Percentiles rank a stretch among this genome's conserved stretches.
phyloP scores from a whole-genome alignment of 2,888 invertebrate species.

The Epinotia demarniana region DNA sequence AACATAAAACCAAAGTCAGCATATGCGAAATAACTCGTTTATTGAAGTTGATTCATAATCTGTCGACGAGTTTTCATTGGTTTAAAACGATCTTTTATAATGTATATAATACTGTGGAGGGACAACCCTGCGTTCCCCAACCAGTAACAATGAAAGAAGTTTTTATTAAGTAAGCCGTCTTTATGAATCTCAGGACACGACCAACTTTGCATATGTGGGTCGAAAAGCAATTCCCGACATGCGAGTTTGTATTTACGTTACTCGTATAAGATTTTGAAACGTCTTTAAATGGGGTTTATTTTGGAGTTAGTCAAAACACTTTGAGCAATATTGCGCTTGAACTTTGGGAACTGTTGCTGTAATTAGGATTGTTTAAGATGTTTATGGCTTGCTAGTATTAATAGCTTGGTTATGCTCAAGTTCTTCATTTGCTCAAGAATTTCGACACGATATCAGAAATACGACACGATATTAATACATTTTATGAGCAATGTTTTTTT shows the following conservation, averaged over 20 bases:
- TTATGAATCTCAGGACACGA: constrained; percentile 42
- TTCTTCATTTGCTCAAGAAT: not conserved
- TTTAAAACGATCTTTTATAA: not conserved
- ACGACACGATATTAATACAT: too few species aligned
- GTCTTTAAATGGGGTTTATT: constrained; percentile 33
- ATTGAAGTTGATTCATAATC: not conserved
- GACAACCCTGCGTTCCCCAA: constrained; percentile 35
- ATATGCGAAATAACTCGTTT: too few species aligned
- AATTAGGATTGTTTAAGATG: constrained; percentile 4
- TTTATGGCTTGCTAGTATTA: not conserved
- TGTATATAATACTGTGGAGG: not conserved
- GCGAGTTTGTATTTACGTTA: constrained; percentile 29
- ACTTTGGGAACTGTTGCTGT: constrained; percentile 15
- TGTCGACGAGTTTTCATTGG: not conserved
- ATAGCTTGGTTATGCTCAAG: not conserved
- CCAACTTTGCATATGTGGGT: constrained; percentile 38
- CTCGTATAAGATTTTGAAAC: constrained; percentile 29
- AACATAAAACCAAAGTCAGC: too few species aligned
- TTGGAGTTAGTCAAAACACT: constrained; percentile 22
- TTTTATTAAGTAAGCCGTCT: constrained; percentile 44
- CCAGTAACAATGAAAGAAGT: constrained; percentile 34
- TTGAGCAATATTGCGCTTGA: constrained; percentile 32
- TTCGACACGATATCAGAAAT: not conserved
- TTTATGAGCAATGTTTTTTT: too few species aligned
- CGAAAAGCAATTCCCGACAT: constrained; percentile 33